A percentile compares a stretch with the other conserved stretches of the same genome.
Conservation (phyloP, 2,797 vertebrate species). For the Phoeniculus purpureus region DNA sequence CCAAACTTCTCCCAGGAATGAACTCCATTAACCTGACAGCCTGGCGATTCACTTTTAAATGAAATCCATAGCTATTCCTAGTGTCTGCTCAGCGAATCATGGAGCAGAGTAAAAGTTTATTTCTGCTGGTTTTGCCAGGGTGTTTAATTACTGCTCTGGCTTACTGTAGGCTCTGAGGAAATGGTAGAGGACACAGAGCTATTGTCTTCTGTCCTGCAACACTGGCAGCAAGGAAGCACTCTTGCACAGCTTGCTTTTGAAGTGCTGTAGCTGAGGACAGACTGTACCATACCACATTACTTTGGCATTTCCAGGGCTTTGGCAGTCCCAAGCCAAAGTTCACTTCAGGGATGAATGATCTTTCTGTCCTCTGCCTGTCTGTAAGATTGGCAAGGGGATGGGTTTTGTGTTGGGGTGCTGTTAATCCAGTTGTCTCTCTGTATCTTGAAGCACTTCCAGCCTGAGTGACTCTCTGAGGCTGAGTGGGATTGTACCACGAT, state of each 20-base stretch:
- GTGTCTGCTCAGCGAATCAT: neutral
- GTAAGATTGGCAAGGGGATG: neutral
- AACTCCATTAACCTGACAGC: neutral
- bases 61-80: neutral
- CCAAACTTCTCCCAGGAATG: neutral
- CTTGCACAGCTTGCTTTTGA: neutral
- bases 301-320: neutral
- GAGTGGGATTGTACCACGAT: too few species aligned
- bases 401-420: neutral
- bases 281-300: neutral
- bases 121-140: neutral
- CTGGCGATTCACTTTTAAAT: neutral
- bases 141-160: neutral
- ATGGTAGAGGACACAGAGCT: neutral
- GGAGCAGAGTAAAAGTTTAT: neutral
- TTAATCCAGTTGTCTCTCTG: neutral
- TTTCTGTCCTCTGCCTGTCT: neutral
- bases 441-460: neutral
- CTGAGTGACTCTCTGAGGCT: too few species aligned
- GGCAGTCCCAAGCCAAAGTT: neutral
- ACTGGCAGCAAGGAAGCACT: neutral
- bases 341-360: neutral
- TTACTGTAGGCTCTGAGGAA: neutral
- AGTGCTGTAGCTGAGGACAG: neutral
- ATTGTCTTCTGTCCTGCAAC: slow-evolving; percentile 44